Evolutionary conservation across 2,113 vertebrate genomes (phyloP), one percentile per base, ranked within the genome.

Genomic region (Mystacornis crossleyi): DNA sequence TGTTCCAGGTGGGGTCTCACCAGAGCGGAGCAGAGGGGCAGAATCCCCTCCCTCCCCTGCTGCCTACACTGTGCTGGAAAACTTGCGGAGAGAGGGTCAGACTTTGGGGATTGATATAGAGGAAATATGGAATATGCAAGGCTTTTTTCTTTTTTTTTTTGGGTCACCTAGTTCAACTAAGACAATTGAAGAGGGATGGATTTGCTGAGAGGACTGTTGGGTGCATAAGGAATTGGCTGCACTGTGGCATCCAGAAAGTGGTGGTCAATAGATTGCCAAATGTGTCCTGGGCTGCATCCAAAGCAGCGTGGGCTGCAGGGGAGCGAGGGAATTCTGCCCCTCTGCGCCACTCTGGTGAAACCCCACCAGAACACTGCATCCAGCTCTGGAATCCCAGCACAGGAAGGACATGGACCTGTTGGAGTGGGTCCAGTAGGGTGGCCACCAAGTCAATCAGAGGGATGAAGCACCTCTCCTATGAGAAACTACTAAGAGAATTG

Each of bases 51-150:
- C 34, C 26, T 18, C 3, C 11, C 18, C 28, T 54, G n/a, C 48
- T 72, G 38, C 1, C 14, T 12, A 38, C 5, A 2, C 6, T 54
- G 33, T 0, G 0, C 33, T 38, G 14, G 28, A 53, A 83, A 72
- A 54, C 21, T 26, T 45, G 26, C 38, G 23, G 28, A 47, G 8
- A 33, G 11, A n/a, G 18, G 18, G 18, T 47, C n/a, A 16, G 17
- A 25, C 8, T 53, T 62, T 25, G 25, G 18, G 13, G 28, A 47
- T 18, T 23, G 11, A 64, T 64, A 12, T n/a, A 55, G 7, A 54
- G 21, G 7, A 64, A 84, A 12, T 47, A 64, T 6, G 14, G 28
- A 73, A 55, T 15, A 47, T 8, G 45, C 2, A 8, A 5, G 42
- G 40, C 11, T 38, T 12, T 8, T 25, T 43, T 42, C 31, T 50